Evolutionary conservation across 1,140 invertebrate genomes (phyloP), one percentile per base, ranked within the genome.

Genomic region (Drosophila kurseongensis): DNA sequence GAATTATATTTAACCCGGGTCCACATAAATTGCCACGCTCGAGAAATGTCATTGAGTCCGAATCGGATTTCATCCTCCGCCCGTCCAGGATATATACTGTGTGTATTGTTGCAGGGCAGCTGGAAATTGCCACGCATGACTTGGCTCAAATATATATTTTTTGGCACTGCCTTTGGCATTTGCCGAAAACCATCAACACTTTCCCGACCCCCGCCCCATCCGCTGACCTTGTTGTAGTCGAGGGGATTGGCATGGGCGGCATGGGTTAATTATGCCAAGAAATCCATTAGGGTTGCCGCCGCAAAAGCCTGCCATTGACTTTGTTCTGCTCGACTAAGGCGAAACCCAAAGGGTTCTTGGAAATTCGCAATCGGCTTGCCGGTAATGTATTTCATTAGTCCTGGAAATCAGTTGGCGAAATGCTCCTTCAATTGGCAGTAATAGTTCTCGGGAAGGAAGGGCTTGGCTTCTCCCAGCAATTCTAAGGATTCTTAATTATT

Each of bases 221-320:
- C 12, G 51, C 62, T 77, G 62, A 77, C 52, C 72, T 58, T 55
- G 50, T 27, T 16, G 14, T 35, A 29, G 38, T 29, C 13, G 29
- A 9, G 0, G 32, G 16, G 36, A n/a, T 8, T 3, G 52, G 23
- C 14, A 23, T 23, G 29, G 41, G 38, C 40, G 23, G 72, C 61
- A 52, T 72, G 82, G 79, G 83, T 88, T 88, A 88, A 88, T 88
- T 88, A 88, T 88, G 76, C 72, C 63, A 72, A 76, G 84, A 83
- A 88, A 88, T 75, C 84, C 83, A 88, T 88, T 88, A 89, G 77
- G 84, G 35, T 58, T 56, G 42, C 62, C 41, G 35, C 58, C 58
- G 54, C 57, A 75, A 75, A 66, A 58, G 56, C 51, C 59, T 48
- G 51, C 55, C 66, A 71, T 75, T 88, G 82, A 82, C 83, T 81